These are phyloP conservation scores for Platycheirus rosarum DNA, from an alignment of 2,888 invertebrate species.

Conservation along the genomic window DNA sequence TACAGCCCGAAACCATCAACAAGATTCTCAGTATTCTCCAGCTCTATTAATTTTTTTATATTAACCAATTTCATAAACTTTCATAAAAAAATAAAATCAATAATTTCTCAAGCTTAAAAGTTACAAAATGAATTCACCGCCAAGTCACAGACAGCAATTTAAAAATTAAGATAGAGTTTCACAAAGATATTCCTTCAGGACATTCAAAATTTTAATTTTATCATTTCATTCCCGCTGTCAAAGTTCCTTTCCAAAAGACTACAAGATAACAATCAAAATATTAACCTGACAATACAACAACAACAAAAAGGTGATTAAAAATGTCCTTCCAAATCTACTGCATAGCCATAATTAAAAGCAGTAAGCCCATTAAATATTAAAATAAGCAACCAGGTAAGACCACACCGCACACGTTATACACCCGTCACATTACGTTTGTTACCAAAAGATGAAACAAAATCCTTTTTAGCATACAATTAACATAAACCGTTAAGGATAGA, in stretches of 20 bases:
- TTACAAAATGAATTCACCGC: too few relatives aligned
- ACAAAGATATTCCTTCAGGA: background rate
- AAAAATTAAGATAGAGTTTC: background rate
- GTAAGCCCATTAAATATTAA: constrained; percentile 68
- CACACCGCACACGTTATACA: background rate
- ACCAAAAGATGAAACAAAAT: constrained; percentile 68
- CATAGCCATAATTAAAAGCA: constrained; percentile 65
- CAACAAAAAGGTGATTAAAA: constrained; percentile 60
- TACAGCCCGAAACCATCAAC: too few relatives aligned
- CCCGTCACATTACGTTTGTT: constrained; percentile 30
- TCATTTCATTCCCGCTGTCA: constrained; percentile 11
- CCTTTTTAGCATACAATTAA: constrained; percentile 67
- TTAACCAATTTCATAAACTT: too few relatives aligned
- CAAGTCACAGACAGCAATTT: too few relatives aligned
- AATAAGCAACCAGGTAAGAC: constrained; percentile 58
- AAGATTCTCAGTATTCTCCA: too few relatives aligned
- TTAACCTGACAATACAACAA: constrained; percentile 34
- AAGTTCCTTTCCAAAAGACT: background rate
- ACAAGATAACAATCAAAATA: constrained; percentile 14
- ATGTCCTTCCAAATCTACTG: constrained; percentile 54
- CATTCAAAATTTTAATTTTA: constrained; percentile 12
- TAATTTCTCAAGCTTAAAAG: too few relatives aligned
- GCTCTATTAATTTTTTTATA: too few relatives aligned
- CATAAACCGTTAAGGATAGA: constrained; percentile 62
- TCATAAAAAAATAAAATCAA: too few relatives aligned